Conservation (phyloP, 1,140 invertebrate genomes). For the Latrodectus geometricus region DNA sequence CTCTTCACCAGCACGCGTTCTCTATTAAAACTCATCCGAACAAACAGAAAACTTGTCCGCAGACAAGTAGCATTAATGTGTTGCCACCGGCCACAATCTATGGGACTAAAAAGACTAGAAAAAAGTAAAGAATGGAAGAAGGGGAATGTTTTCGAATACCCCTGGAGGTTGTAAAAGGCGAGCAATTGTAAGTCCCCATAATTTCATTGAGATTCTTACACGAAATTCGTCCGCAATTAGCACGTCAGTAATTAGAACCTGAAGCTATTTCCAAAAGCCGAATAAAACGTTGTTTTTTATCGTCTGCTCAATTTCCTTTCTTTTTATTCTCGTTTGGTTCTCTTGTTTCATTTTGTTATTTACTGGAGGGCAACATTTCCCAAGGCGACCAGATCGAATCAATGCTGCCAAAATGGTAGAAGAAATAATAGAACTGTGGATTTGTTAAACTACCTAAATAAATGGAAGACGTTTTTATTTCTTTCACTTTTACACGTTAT, state of each 20-base stretch:
- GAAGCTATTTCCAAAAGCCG: constrained; percentile 49
- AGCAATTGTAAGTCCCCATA: constrained; percentile 36
- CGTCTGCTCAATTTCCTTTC: not conserved
- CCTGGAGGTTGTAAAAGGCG: constrained; percentile 36
- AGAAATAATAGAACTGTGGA: constrained; percentile 43
- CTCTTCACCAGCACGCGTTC: not conserved
- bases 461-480: constrained; percentile 15
- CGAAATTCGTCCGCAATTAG: constrained; percentile 44
- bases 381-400: not conserved
- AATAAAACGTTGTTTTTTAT: constrained; percentile 36
- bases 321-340: not conserved
- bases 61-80: constrained; percentile 27
- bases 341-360: constrained; percentile 5
- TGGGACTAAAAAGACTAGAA: not conserved
- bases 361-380: not conserved
- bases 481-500: not conserved
- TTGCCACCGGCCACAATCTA: constrained; percentile 40
- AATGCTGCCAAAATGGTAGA: not conserved
- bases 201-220: constrained; percentile 52
- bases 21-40: constrained; percentile 41
- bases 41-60: constrained; percentile 36
- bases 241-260: constrained; percentile 54
- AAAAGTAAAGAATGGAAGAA: not conserved
- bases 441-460: constrained; percentile 47
- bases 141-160: constrained; percentile 13